Evolutionary conservation across 2,888 invertebrate genomes (phyloP).

Genomic region (Hyles lineata): DNA sequence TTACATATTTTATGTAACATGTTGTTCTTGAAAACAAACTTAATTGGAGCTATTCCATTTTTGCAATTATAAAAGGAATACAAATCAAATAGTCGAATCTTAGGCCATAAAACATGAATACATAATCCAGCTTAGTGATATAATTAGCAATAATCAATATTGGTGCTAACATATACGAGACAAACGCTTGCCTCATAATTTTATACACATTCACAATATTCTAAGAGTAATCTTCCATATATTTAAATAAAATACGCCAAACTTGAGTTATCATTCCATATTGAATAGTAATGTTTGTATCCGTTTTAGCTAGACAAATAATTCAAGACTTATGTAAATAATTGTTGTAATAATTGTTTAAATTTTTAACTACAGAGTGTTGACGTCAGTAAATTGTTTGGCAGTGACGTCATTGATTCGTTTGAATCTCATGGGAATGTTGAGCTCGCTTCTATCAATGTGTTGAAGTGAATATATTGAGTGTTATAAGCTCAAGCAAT

Average conservation of each 20-base stretch:
- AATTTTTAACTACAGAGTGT: too few relatives aligned
- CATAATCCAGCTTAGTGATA: not conserved
- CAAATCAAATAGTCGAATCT: too few relatives aligned
- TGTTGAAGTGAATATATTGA: not conserved
- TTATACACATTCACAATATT: not conserved
- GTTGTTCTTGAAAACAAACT: too few relatives aligned
- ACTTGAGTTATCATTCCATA: not conserved
- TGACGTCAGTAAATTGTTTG: too few relatives aligned
- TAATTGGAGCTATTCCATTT: too few relatives aligned
- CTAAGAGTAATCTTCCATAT: constrained; percentile 2
- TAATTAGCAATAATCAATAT: constrained; percentile 3
- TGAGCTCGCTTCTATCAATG: not conserved
- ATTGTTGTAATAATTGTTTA: not conserved
- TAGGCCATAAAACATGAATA: too few relatives aligned
- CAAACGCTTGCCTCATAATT: not conserved
- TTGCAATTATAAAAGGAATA: too few relatives aligned
- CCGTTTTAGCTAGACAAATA: not conserved
- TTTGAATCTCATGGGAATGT: not conserved
- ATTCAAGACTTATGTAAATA: constrained; percentile 1
- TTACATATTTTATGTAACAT: too few relatives aligned
- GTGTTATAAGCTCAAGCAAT: too few relatives aligned
- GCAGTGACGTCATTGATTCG: not conserved
- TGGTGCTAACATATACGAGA: constrained; percentile 6
- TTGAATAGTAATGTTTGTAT: not conserved
- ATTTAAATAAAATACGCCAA: not conserved